Evolutionary conservation across 2,888 invertebrate genomes (phyloP).

Genomic region (Oligia fasciuncula): DNA sequence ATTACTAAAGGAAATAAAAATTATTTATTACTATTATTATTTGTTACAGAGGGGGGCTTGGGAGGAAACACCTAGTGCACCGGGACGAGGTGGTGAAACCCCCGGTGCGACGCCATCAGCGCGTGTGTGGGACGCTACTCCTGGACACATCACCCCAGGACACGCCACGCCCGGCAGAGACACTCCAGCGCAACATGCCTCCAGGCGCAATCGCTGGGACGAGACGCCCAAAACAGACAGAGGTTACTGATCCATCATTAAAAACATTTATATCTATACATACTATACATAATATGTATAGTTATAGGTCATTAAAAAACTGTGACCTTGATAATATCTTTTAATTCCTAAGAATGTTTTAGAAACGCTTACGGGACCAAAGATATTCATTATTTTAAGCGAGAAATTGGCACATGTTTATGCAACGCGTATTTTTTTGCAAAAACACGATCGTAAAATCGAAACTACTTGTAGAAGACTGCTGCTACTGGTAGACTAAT

Average conservation of each 20-base stretch:
- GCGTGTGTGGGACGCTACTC: conserved; percentile 99
- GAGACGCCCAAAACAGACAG: conserved; percentile 99
- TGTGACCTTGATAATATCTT: no score
- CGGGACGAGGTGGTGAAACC: conserved; percentile 94
- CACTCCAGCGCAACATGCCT: conserved; percentile 94
- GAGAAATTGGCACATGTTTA: no score
- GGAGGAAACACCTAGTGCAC: conserved; percentile 98
- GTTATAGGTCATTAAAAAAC: no score
- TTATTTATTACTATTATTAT: neutral
- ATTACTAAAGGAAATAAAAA: no score
- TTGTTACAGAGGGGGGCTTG: conserved; percentile 91
- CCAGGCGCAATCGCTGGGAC: conserved; percentile 99
- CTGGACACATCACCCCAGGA: conserved; percentile 96
- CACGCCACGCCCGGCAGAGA: conserved; percentile 95
- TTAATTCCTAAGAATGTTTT: no score
- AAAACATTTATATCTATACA: neutral
- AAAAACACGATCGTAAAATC: no score
- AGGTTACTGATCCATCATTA: conserved; percentile 84
- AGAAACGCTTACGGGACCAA: no score
- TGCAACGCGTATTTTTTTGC: no score
- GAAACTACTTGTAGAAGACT: no score
- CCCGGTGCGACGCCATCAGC: conserved; percentile 98
- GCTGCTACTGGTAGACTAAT: no score
- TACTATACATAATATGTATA: no score
- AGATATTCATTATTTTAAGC: no score